Evolutionary conservation across 1,140 invertebrate species (phyloP).

Genomic region (Chrysopa pallens): DNA sequence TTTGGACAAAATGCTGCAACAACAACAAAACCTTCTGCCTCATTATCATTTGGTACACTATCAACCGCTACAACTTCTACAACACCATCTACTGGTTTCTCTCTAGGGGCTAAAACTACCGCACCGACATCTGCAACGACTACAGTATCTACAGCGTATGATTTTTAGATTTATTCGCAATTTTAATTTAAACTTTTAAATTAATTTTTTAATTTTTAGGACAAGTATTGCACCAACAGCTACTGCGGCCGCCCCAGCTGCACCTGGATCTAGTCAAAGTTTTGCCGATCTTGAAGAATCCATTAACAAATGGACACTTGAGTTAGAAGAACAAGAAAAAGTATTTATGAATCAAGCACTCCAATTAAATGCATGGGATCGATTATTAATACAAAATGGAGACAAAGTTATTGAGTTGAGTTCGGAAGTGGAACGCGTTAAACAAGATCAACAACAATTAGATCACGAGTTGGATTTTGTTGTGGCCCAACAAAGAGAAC

Average conservation of each 20-base stretch:
- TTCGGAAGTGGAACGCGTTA: conserved; percentile 67
- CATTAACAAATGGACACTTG: conserved; percentile 90
- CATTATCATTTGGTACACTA: conserved; percentile 1
- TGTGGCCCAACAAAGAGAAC: conserved; percentile 75
- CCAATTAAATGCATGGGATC: conserved; percentile 89
- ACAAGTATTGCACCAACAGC: conserved; percentile 12
- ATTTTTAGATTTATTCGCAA: conserved; percentile 2
- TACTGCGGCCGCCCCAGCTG: conserved; percentile 21
- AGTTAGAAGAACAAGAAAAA: conserved; percentile 86
- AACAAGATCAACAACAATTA: conserved; percentile 73
- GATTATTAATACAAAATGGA: conserved; percentile 73
- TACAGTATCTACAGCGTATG: conserved; percentile 1
- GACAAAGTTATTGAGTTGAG: conserved; percentile 76
- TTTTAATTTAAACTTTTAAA: neutral
- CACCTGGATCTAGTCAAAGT: conserved; percentile 38
- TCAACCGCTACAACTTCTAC: conserved; percentile 5
- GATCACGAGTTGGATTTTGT: conserved; percentile 93
- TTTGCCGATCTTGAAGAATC: conserved; percentile 82
- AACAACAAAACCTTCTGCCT: neutral
- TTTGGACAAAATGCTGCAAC: neutral
- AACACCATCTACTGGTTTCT: conserved; percentile 3
- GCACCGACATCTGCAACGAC: conserved; percentile 6
- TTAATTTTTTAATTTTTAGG: conserved; percentile 1
- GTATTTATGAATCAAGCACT: conserved; percentile 85
- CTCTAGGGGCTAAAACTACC: neutral